Base-by-base conservation (phyloP, 2,113 vertebrate genomes). In the Callorhinus ursinus region DNA sequence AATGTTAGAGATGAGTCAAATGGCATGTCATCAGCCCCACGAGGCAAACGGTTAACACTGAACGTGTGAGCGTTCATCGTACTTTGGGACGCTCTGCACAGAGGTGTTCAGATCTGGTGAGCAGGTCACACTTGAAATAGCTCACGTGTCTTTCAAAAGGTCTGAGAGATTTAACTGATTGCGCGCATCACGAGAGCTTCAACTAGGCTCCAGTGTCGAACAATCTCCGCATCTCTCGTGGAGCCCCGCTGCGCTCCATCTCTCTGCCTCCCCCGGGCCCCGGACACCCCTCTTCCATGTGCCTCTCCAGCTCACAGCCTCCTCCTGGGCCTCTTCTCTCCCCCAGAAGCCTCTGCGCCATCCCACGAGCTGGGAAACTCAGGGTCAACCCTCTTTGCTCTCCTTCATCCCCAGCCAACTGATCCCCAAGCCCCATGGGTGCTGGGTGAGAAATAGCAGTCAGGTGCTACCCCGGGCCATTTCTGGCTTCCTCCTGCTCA, bases 61-160 rank as follows among this genome's bases (percentile, higher is more conserved):
- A 19, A 28, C 22, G 80, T 22, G 3, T 0, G 63, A 65, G 19
- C 13, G 8, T 31, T 63, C 21, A 1, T 7, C 15, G 26, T 9
- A 12, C 22, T 57, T 84, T n/a, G 63, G 77, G 84, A 49, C 31
- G 63, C 61, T 46, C 67, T 74, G 21, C 67, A 42, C 61, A 61
- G 81, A 93, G 36, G 46, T 19, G 33, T 77, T 74, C 87, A 18
- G 79, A 79, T n/a, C 18, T 22, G 19, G 53, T 49, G 74, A 72
- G 88, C 49, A 55, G 22, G 10, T 94, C 22, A 46, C 81, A 83
- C 55, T 89, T 96, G 77, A 93, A 96, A 87, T 51, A 80, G 46
- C 59, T 90, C 39, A 18, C 31, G 31, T 4, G 55, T 69, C n/a
- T 63, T 88, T 57, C 39, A 16, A 72, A 79, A 93, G 49, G 33